A percentile compares a stretch with the other conserved stretches of the same genome.
These are phyloP conservation scores for Amphipoea lucens DNA, from an alignment of 2,888 invertebrate species.

Conservation along the genomic window DNA sequence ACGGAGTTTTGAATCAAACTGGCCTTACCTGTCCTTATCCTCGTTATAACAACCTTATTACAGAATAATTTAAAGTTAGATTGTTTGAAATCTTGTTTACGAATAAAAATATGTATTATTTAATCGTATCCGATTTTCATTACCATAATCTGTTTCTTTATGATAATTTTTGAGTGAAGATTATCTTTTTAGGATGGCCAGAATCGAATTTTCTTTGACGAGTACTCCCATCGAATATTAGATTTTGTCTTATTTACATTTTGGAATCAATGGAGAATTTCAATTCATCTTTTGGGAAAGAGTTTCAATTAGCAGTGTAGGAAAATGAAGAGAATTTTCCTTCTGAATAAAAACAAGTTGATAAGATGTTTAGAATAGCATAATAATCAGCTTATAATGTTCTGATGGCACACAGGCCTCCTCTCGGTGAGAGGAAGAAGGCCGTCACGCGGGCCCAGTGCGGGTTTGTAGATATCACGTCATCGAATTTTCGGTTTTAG, in stretches of 20 bases:
- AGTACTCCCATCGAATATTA: constrained; percentile 42
- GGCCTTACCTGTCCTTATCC: constrained; percentile 28
- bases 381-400: neutral
- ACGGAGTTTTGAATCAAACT: constrained; percentile 31
- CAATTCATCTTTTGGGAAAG: constrained; percentile 28
- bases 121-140: constrained; percentile 52
- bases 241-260: constrained; percentile 45
- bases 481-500: neutral
- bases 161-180: constrained; percentile 58
- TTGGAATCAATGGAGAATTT: constrained; percentile 23
- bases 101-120: constrained; percentile 59
- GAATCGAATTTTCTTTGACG: constrained; percentile 49
- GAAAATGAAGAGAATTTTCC: neutral
- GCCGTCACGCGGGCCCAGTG: neutral
- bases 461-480: neutral
- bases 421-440: neutral
- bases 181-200: constrained; percentile 49
- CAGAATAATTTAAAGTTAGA: constrained; percentile 58
- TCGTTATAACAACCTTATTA: constrained; percentile 49
- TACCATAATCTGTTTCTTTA: constrained; percentile 62
- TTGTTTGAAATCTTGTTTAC: constrained; percentile 51
- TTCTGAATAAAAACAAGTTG: neutral
- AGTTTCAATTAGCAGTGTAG: constrained; percentile 18
- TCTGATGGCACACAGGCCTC: neutral
- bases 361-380: neutral